Conservation (phyloP, 2,113 vertebrate genomes). For the Dermatemys mawii region DNA sequence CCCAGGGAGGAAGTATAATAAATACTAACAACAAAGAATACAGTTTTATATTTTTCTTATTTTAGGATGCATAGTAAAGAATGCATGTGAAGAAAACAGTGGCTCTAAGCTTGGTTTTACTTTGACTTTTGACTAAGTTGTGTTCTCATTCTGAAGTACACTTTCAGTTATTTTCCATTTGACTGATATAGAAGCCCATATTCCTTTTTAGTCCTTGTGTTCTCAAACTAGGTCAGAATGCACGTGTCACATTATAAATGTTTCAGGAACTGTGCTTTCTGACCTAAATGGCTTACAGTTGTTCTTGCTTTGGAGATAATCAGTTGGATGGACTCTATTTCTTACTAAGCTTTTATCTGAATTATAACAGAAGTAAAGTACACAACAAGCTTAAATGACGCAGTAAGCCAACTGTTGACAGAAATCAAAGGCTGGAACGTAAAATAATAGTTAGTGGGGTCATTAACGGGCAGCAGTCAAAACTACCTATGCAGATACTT, state of each 20-base stretch:
- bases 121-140: background rate
- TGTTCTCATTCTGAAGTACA: background rate
- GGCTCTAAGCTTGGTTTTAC: background rate
- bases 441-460: background rate
- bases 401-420: background rate
- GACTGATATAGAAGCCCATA: background rate
- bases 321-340: background rate
- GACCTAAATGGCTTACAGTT: background rate
- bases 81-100: background rate
- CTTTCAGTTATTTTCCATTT: background rate
- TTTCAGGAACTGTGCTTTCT: conserved; percentile 43
- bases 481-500: background rate
- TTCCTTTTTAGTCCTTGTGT: background rate
- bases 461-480: background rate
- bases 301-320: conserved; percentile 1
- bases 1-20: background rate
- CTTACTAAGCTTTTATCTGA: background rate
- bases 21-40: background rate
- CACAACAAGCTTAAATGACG: background rate
- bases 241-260: conserved; percentile 20
- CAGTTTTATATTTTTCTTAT: background rate
- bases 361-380: background rate
- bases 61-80: background rate
- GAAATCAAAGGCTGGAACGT: background rate
- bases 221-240: conserved; percentile 25